Evolutionary conservation across 1,140 invertebrate species (phyloP), one percentile per base, ranked within the genome.

Genomic region (Acromyrmex heyeri): DNA sequence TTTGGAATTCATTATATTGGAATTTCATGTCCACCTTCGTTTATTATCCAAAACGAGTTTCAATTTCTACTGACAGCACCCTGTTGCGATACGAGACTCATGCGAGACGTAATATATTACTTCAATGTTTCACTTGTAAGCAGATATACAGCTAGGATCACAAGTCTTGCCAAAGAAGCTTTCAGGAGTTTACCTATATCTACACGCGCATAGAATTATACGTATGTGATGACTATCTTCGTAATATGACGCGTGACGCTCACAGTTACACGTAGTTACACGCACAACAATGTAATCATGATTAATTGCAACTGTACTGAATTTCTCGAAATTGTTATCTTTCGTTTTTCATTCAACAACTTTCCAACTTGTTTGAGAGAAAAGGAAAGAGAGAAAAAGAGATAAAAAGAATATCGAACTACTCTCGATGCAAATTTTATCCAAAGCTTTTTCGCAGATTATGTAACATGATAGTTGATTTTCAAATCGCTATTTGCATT

Each of bases 111-210:
- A 77, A 83, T 76, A 62, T 83, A 62, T 83, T 75, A 75, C 24
- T 4, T 50, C 38, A 27, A 83, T 18, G 27, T 75, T 76, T 73
- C 53, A 64, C 70, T 77, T 30, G 55, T 76, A 81, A 81, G 30
- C 50, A 70, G 64, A 55, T 81, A 81, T 81, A 38, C 48, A 53
- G 3, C 30, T 30, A 30, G 30, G 48, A 79, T 69, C 62, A 79
- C 62, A 79, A 79, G 77, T 79, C 77, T 69, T 44, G 64, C 30
- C 48, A 38, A 81, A 81, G 77, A 81, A 81, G 77, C 48, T 81
- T 69, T 70, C 64, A 70, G 21, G 7, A 10, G 64, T 30, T 81
- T 81, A 81, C 48, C 21, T 38, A 48, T 53, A 53, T 27, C n/a
- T 78, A 38, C 44, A 65, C 48, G 48, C n/a, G 77, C 77, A 81